Percentiles rank a stretch among this genome's conserved stretches.
These are phyloP conservation scores for Caradrina clavipalpis DNA, from an alignment of 2,888 invertebrate genomes.

Conservation along the genomic window DNA sequence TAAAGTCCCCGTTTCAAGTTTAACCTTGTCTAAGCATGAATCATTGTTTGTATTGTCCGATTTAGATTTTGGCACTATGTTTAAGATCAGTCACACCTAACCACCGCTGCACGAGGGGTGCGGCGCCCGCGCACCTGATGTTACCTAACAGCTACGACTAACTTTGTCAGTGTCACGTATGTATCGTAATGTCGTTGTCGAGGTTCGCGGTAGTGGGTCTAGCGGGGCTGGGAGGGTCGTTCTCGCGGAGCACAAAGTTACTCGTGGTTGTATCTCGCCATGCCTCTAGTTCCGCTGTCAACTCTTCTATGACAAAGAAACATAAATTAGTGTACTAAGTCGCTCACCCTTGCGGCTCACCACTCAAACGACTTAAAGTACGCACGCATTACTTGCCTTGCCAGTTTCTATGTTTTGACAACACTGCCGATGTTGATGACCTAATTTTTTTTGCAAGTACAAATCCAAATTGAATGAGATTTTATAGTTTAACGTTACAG, in stretches of 20 bases:
- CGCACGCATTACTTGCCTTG: constrained; percentile 89
- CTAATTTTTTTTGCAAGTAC: constrained; percentile 89
- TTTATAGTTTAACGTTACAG: constrained; percentile 89
- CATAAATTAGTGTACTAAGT: constrained; percentile 73
- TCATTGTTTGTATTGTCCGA: constrained; percentile 83
- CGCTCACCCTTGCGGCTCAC: constrained; percentile 71
- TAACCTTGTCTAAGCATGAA: constrained; percentile 83
- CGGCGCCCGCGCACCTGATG: constrained; percentile 72
- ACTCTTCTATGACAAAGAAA: constrained; percentile 88
- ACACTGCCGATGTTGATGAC: constrained; percentile 87
- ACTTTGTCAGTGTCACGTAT: constrained; percentile 79
- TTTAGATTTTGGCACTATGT: constrained; percentile 76
- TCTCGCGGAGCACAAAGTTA: constrained; percentile 77
- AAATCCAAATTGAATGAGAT: constrained; percentile 90
- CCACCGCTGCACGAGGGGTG: constrained; percentile 81
- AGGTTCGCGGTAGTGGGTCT: constrained; percentile 69
- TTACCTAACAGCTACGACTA: constrained; percentile 87
- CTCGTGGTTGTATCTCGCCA: constrained; percentile 76
- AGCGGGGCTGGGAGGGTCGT: constrained; percentile 73
- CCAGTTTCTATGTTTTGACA: constrained; percentile 90
- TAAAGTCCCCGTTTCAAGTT: constrained; percentile 81
- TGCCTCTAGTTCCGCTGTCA: constrained; percentile 84
- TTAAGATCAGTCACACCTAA: constrained; percentile 79
- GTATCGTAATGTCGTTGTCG: constrained; percentile 63
- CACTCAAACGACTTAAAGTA: constrained; percentile 78